Conservation (phyloP, 1,140 invertebrate genomes). For the Nomia melanderi region DNA sequence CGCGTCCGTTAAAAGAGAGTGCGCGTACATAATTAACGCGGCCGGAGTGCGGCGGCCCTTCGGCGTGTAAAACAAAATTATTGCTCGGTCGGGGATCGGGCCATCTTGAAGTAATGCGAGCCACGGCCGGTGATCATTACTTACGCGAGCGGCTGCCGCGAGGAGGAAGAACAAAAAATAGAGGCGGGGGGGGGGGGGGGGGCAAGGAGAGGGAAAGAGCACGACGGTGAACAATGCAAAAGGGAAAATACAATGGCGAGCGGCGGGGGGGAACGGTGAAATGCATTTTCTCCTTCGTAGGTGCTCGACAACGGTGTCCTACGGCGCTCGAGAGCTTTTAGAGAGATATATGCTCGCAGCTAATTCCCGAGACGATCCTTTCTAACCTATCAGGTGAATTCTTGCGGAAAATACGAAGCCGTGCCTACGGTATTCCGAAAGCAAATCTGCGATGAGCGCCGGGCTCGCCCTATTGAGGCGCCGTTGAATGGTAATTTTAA, state of each 20-base stretch:
- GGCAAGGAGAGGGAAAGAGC: neutral
- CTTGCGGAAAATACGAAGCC: constrained; percentile 33
- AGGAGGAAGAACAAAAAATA: neutral
- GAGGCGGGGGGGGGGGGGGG: neutral
- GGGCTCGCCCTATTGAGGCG: neutral
- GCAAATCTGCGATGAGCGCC: constrained; percentile 12
- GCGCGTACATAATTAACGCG: neutral
- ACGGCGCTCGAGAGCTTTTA: constrained; percentile 27
- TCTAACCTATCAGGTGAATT: constrained; percentile 26
- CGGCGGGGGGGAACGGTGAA: neutral
- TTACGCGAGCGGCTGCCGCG: neutral
- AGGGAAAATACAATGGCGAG: constrained; percentile 37
- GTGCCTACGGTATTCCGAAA: constrained; percentile 16
- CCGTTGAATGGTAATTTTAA: constrained; percentile 27
- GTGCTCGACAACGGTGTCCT: constrained; percentile 28
- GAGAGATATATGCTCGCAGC: constrained; percentile 24
- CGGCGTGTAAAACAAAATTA: neutral
- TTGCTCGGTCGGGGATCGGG: neutral
- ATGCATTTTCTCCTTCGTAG: constrained; percentile 31
- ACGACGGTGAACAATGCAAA: constrained; percentile 25
- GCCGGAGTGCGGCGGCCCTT: neutral
- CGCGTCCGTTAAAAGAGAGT: neutral
- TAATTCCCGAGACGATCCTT: constrained; percentile 39
- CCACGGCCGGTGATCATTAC: constrained; percentile 25
- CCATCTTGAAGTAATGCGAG: constrained; percentile 21